Conservation (phyloP, 1,140 invertebrate species). For the Trigoniulus corallinus region DNA sequence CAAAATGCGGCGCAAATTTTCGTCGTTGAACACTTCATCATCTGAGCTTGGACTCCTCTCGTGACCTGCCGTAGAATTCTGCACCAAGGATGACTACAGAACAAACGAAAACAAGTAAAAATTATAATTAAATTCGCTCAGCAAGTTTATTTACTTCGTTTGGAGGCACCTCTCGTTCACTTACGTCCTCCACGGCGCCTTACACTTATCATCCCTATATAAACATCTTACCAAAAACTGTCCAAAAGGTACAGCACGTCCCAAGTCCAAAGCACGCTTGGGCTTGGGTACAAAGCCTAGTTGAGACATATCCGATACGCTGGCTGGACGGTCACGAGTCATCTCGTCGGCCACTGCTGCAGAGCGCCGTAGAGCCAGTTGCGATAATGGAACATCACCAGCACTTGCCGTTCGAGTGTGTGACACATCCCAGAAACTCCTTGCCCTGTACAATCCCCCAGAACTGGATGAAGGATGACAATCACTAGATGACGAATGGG, state of each 20-base stretch:
- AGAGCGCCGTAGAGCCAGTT: not conserved
- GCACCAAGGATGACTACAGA: not conserved
- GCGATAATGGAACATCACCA: not conserved
- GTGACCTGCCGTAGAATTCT: not conserved
- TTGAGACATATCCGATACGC: slow-evolving; percentile 8
- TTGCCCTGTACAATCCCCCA: not conserved
- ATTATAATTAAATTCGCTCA: no score
- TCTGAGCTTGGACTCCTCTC: not conserved
- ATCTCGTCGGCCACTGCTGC: not conserved
- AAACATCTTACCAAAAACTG: slow-evolving; percentile 11
- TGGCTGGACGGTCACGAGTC: not conserved
- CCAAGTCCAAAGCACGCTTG: slow-evolving; percentile 2
- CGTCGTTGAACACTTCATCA: not conserved
- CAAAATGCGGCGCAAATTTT: not conserved
- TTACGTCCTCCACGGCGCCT: no score
- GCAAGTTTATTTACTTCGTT: no score
- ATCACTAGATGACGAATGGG: not conserved
- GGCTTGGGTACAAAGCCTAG: not conserved
- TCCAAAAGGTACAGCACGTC: not conserved
- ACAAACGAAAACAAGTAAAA: no score
- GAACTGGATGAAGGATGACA: no score
- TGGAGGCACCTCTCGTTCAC: no score
- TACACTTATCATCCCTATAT: no score
- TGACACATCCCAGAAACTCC: slow-evolving; percentile 7
- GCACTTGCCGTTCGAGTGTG: not conserved